A percentile compares a stretch with the other conserved stretches of the same genome.
Conservation (phyloP, 2,888 invertebrate genomes). For the Bombyx huttoni region DNA sequence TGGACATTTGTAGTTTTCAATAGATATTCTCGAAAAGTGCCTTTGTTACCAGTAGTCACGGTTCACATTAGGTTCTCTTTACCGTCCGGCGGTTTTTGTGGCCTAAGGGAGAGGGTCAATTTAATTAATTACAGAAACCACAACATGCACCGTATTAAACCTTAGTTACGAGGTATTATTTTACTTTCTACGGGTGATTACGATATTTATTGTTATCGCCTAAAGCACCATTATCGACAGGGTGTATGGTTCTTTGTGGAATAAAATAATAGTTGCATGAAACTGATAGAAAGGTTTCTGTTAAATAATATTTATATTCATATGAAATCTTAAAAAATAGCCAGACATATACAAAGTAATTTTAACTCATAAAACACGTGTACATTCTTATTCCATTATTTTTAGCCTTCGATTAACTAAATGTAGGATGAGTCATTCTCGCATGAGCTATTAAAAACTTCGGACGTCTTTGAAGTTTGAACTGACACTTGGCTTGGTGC, state of each 20-base stretch:
- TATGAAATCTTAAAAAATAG: background rate
- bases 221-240: background rate
- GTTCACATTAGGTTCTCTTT: conserved; percentile 27
- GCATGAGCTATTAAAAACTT: conserved; percentile 44
- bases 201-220: conserved; percentile 27
- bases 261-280: too few relatives aligned
- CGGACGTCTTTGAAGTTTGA: conserved; percentile 29
- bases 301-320: too few relatives aligned
- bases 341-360: conserved; percentile 6
- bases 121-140: conserved; percentile 55
- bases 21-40: conserved; percentile 17
- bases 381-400: conserved; percentile 27
- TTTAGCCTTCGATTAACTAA: conserved; percentile 61
- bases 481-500: conserved; percentile 43
- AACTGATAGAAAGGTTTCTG: too few relatives aligned
- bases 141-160: conserved; percentile 53
- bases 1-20: conserved; percentile 27
- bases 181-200: conserved; percentile 27
- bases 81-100: conserved; percentile 25
- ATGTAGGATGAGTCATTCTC: conserved; percentile 51
- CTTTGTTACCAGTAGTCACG: conserved; percentile 23
- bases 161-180: conserved; percentile 44
- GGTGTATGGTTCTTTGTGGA: background rate
- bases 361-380: conserved; percentile 19
- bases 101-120: conserved; percentile 49